Evolutionary conservation across 2,797 vertebrate genomes (phyloP).

Genomic region (Cyclopterus lumpus): DNA sequence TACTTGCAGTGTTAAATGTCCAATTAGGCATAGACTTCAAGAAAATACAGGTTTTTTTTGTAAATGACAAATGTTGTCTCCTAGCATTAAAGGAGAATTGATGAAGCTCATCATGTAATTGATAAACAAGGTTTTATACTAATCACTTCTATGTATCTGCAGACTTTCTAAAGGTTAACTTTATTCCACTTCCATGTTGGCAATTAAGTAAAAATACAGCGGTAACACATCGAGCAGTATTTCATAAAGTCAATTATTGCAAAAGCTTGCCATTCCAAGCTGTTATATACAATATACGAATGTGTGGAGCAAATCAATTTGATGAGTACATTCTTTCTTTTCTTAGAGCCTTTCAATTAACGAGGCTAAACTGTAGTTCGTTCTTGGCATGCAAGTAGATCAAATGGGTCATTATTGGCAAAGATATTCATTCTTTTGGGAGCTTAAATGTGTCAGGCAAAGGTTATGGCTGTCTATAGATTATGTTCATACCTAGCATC

Average conservation of each 20-base stretch:
- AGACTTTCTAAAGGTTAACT: neutral
- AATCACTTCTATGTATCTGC: neutral
- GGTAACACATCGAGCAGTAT: conserved; percentile 23
- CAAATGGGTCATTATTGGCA: neutral
- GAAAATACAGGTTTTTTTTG: neutral
- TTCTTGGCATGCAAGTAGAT: neutral
- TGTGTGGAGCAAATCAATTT: neutral
- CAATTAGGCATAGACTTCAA: neutral
- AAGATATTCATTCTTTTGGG: neutral
- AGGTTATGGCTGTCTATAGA: neutral
- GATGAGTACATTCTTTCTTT: neutral
- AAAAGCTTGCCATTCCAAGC: neutral
- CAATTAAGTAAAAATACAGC: conserved; percentile 36
- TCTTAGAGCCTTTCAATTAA: neutral
- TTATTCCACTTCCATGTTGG: conserved; percentile 13
- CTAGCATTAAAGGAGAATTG: neutral
- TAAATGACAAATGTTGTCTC: neutral
- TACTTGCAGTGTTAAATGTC: neutral
- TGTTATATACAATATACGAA: conserved; percentile 3
- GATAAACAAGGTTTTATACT: neutral
- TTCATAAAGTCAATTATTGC: conserved; percentile 46
- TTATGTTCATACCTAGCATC: neutral
- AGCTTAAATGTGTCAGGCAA: neutral
- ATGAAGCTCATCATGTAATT: neutral
- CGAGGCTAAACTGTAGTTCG: neutral